These are phyloP conservation scores for Otolemur crassicaudatus DNA, from an alignment of 2,797 vertebrate genomes.

Conservation along the genomic window DNA sequence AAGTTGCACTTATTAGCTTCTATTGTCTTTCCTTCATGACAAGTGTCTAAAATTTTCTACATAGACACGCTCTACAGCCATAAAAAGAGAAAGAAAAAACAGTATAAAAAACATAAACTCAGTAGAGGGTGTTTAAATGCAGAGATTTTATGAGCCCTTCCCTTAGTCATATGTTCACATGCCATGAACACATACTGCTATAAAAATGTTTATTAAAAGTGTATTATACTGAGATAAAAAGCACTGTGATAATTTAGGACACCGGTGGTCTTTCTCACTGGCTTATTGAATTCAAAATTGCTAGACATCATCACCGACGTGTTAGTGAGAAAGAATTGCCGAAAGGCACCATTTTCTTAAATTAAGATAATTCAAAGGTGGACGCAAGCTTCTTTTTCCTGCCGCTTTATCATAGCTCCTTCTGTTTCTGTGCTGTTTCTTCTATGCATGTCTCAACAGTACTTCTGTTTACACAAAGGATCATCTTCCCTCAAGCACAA, in stretches of 20 bases:
- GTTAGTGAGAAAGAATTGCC: background rate
- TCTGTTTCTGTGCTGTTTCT: slow-evolving; percentile 61
- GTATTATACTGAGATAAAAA: background rate
- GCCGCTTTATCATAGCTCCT: slow-evolving; percentile 54
- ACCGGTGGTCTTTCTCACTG: background rate
- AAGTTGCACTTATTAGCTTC: background rate
- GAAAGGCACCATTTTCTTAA: background rate
- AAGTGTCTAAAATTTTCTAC: slow-evolving; percentile 20
- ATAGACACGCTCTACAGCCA: background rate
- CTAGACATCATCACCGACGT: background rate
- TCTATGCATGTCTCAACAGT: slow-evolving; percentile 74
- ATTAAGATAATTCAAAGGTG: background rate
- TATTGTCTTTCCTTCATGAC: slow-evolving; percentile 16
- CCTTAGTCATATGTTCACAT: background rate
- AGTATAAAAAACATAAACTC: background rate
- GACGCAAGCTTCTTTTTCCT: background rate
- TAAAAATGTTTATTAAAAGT: background rate
- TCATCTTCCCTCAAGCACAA: slow-evolving; percentile 76
- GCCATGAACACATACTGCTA: background rate
- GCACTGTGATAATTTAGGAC: background rate
- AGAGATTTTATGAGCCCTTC: background rate
- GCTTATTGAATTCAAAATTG: background rate
- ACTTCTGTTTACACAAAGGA: slow-evolving; percentile 68
- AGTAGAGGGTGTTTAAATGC: background rate
- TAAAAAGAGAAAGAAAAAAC: background rate